Percentiles rank a stretch among this genome's conserved stretches.
Conservation (phyloP, 2,113 vertebrate species). For the Leptobrachium ailaonicum region DNA sequence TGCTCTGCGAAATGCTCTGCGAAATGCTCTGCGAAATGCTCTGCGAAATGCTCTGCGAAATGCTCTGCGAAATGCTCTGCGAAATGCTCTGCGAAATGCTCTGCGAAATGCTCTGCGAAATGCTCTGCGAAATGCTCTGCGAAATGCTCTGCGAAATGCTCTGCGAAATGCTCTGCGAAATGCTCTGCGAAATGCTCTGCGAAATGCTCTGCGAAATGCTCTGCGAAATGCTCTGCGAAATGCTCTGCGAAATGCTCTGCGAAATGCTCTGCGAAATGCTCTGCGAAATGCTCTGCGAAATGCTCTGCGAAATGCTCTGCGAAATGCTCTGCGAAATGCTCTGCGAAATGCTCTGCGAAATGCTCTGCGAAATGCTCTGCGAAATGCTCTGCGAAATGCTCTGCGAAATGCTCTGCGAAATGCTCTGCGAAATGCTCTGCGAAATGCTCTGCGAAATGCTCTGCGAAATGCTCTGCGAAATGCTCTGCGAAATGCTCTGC, state of each 20-base stretch:
- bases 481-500: neutral
- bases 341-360: too few species aligned
- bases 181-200: neutral
- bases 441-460: too few species aligned
- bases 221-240: too few species aligned
- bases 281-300: neutral
- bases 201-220: too few species aligned
- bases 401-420: neutral
- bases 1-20: neutral
- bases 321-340: too few species aligned
- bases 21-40: neutral
- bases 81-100: too few species aligned
- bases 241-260: neutral
- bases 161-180: neutral
- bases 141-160: neutral
- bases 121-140: neutral
- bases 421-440: neutral
- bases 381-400: neutral
- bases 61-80: neutral
- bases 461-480: too few species aligned
- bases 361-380: neutral
- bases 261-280: neutral
- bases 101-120: too few species aligned
- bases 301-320: neutral
- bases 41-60: neutral